Percentiles rank a stretch among this genome's conserved stretches.
Evolutionary conservation across 2,113 vertebrate genomes (phyloP).

Genomic region (Hyaena hyaena): DNA sequence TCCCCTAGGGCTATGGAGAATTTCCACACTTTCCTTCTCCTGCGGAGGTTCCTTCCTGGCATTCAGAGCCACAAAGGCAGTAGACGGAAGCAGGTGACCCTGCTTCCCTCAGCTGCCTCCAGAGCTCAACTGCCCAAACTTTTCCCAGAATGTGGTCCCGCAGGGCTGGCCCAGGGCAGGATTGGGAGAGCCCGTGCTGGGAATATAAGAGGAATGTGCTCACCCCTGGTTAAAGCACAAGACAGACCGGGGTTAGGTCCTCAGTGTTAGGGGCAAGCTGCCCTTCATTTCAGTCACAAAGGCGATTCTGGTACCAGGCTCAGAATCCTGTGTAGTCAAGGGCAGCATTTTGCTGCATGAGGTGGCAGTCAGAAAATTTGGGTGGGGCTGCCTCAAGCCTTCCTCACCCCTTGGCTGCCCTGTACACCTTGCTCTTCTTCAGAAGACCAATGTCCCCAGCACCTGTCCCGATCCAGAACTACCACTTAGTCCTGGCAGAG

Average conservation of each 20-base stretch:
- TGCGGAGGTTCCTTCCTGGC: constrained; percentile 58
- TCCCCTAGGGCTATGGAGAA: background rate
- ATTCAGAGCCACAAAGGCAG: constrained; percentile 29
- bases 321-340: background rate
- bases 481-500: background rate
- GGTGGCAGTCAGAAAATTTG: background rate
- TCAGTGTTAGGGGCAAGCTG: background rate
- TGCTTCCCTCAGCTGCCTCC: background rate
- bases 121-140: background rate
- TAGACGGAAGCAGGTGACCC: constrained; percentile 49
- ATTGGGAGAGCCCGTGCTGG: background rate
- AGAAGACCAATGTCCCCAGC: background rate
- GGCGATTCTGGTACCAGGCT: background rate
- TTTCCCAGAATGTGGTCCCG: background rate
- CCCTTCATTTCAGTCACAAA: background rate
- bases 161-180: background rate
- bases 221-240: background rate
- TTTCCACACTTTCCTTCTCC: constrained; percentile 47
- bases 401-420: background rate
- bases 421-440: background rate
- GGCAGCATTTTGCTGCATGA: background rate
- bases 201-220: fast-evolving
- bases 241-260: background rate
- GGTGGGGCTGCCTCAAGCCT: background rate
- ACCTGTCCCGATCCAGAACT: background rate